Conservation (phyloP, 1,140 invertebrate genomes). For the Drosophila burlai region DNA sequence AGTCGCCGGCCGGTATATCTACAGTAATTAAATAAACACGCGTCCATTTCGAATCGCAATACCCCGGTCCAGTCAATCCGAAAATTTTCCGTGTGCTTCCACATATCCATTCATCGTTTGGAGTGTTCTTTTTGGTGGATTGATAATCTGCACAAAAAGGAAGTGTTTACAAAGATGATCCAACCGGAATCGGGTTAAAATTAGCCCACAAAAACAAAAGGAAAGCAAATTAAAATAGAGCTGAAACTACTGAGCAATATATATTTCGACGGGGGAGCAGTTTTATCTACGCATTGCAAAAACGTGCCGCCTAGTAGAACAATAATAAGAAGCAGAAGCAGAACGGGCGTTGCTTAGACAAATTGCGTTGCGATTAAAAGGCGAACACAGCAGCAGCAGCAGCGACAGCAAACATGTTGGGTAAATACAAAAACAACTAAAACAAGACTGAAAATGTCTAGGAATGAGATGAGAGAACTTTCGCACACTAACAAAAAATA, state of each 20-base stretch:
- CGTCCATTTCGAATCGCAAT: constrained; percentile 15
- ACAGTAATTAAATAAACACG: constrained; percentile 12
- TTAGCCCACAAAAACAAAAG: constrained; percentile 45
- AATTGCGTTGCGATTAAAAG: constrained; percentile 81
- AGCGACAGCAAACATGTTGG: constrained; percentile 75
- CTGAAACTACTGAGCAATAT: constrained; percentile 30
- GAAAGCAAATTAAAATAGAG: constrained; percentile 12
- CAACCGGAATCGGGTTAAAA: constrained; percentile 62
- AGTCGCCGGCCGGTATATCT: constrained; percentile 33
- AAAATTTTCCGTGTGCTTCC: constrained; percentile 39
- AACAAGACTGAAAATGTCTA: constrained; percentile 16
- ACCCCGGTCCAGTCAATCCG: constrained; percentile 19
- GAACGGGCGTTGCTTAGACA: constrained; percentile 78
- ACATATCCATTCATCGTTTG: constrained; percentile 22
- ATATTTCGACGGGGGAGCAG: constrained; percentile 33
- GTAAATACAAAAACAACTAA: constrained; percentile 64
- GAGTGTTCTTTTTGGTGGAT: constrained; percentile 15
- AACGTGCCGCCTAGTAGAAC: constrained; percentile 65
- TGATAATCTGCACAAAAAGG: constrained; percentile 10
- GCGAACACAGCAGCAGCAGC: constrained; percentile 29
- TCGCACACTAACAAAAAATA: constrained; percentile 4
- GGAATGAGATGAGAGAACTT: constrained; percentile 28
- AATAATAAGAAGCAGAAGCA: constrained; percentile 52
- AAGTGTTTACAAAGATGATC: constrained; percentile 37
- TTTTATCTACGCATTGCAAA: constrained; percentile 70